Conservation (phyloP, 2,797 vertebrate species). For the Pterois miles region DNA sequence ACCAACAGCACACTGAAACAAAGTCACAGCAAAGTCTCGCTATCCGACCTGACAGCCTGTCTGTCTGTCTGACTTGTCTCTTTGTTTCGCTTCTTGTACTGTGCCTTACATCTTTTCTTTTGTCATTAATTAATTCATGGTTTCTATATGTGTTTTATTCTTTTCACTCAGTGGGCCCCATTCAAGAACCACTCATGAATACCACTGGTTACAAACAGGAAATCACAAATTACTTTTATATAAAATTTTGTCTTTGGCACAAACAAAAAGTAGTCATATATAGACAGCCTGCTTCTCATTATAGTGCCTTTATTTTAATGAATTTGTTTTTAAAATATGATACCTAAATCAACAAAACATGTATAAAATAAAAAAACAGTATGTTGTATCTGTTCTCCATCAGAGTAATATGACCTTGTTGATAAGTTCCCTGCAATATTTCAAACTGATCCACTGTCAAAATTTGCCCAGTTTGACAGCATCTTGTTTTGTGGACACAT, state of each 20-base stretch:
- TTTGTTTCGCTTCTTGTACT: conserved; percentile 2
- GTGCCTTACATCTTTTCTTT: background rate
- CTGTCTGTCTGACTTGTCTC: conserved; percentile 8
- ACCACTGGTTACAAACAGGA: too few species aligned
- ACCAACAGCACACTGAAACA: conserved; percentile 34
- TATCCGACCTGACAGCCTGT: conserved; percentile 11
- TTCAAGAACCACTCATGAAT: background rate
- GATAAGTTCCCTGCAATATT: background rate
- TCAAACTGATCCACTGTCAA: background rate
- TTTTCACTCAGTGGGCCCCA: background rate
- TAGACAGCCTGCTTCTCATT: background rate
- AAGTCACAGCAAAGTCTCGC: background rate
- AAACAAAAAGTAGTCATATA: background rate
- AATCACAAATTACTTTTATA: background rate
- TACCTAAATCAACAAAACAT: background rate
- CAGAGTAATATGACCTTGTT: background rate
- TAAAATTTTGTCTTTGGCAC: background rate
- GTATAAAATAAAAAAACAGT: background rate
- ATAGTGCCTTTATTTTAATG: background rate
- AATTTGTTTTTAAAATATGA: background rate
- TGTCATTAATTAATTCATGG: background rate
- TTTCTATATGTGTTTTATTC: background rate
- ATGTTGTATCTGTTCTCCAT: background rate
- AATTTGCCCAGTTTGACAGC: background rate
- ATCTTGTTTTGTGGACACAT: background rate